Percentiles rank a stretch among this genome's conserved stretches.
phyloP scores from a whole-genome alignment of 2,113 vertebrate genomes.

The Cephalophus harveyi region DNA sequence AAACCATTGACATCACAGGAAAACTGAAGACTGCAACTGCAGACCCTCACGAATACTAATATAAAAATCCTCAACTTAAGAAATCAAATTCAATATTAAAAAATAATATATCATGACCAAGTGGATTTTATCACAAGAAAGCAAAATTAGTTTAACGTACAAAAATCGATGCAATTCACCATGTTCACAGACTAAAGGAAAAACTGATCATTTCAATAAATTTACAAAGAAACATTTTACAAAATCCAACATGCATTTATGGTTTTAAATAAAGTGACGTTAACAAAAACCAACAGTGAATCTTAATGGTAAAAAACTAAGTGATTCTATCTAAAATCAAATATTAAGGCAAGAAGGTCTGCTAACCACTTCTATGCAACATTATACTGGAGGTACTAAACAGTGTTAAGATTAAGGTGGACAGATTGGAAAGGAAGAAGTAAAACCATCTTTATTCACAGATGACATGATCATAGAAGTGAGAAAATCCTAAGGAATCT shows the following conservation, averaged over 20 bases:
- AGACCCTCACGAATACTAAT: neutral
- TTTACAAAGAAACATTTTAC: neutral
- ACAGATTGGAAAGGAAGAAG: neutral
- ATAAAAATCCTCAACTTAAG: neutral
- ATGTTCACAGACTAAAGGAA: neutral
- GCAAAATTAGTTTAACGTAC: neutral
- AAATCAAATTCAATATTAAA: conserved; percentile 15
- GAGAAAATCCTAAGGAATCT: neutral
- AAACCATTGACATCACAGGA: neutral
- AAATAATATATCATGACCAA: neutral
- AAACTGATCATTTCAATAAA: neutral
- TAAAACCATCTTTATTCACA: neutral
- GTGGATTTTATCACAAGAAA: neutral
- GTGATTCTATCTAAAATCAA: neutral
- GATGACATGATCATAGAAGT: neutral
- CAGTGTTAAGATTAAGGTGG: neutral
- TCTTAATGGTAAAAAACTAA: neutral
- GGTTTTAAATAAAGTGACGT: neutral
- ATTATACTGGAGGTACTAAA: neutral
- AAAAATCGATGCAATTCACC: neutral
- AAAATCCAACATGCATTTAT: neutral
- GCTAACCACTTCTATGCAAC: neutral
- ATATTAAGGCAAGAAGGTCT: neutral
- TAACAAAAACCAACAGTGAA: neutral
- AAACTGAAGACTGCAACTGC: neutral